A percentile compares a stretch with the other conserved stretches of the same genome.
Evolutionary conservation across 2,113 vertebrate species (phyloP).

Genomic region (Leptodactylus fuscus): DNA sequence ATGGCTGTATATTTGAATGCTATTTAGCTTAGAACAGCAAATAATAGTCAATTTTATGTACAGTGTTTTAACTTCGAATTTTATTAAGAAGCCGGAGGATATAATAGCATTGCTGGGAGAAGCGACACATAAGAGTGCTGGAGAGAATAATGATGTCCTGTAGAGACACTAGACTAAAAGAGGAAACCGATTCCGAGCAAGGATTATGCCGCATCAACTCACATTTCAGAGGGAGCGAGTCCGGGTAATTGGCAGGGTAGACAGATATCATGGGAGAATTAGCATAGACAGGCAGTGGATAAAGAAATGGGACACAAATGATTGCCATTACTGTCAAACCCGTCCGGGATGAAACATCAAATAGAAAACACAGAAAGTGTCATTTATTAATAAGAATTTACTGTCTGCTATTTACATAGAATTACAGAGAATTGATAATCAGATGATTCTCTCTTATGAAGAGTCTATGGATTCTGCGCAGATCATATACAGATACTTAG

Average conservation of each 20-base stretch:
- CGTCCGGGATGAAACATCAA: background rate
- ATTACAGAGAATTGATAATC: background rate
- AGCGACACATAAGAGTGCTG: background rate
- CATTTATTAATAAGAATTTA: background rate
- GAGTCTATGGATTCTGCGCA: too few relatives aligned
- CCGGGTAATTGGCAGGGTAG: conserved; percentile 24
- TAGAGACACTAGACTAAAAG: conserved; percentile 18
- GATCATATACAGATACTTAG: too few relatives aligned
- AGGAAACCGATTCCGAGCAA: background rate
- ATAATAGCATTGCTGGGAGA: background rate
- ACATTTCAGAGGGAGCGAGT: conserved; percentile 5
- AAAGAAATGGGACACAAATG: conserved; percentile 55
- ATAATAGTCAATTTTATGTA: conserved; percentile 11
- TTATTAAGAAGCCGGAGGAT: background rate
- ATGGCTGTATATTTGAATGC: background rate
- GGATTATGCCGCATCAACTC: conserved; percentile 16
- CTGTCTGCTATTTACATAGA: background rate
- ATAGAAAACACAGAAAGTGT: background rate
- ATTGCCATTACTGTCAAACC: background rate
- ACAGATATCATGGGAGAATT: conserved; percentile 25
- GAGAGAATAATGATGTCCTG: conserved; percentile 36
- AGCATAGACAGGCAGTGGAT: conserved; percentile 13
- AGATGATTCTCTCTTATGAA: too few relatives aligned
- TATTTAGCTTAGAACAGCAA: background rate
- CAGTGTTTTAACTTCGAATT: conserved; percentile 1